Evolutionary conservation across 2,797 vertebrate species (phyloP).

Genomic region (Geotrypetes seraphini): DNA sequence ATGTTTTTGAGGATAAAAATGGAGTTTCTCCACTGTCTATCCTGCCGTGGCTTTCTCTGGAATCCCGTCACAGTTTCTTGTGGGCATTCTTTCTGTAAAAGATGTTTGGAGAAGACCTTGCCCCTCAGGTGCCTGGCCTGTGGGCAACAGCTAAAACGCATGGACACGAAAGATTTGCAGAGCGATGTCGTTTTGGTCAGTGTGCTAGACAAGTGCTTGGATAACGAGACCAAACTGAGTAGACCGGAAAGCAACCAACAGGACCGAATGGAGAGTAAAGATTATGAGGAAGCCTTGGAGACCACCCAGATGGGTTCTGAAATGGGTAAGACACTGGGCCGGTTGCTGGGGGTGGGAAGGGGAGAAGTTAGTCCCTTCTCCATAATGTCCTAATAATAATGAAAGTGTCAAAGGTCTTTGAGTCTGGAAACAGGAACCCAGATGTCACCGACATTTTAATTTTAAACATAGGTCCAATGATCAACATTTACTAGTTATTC

Average conservation of each 20-base stretch:
- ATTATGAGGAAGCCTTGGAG: slow-evolving; percentile 61
- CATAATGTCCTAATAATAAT: no score
- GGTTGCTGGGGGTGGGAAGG: fast-evolving
- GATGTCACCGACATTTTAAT: no score
- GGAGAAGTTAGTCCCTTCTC: no score
- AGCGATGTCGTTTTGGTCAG: slow-evolving; percentile 68
- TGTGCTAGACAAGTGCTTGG: slow-evolving; percentile 66
- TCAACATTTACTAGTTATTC: no score
- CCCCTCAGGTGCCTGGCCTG: slow-evolving; percentile 61
- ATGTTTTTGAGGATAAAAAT: no score
- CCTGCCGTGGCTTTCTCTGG: slow-evolving; percentile 61
- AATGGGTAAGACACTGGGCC: slow-evolving; percentile 55
- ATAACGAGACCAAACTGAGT: slow-evolving; percentile 32
- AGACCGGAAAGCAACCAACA: slow-evolving; percentile 38
- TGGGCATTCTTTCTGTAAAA: slow-evolving; percentile 74
- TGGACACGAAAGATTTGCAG: slow-evolving; percentile 35
- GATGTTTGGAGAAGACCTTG: slow-evolving; percentile 48
- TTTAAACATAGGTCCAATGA: no score
- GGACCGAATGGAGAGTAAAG: slow-evolving; percentile 45
- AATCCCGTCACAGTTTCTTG: slow-evolving; percentile 75
- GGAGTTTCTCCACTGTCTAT: slow-evolving; percentile 68
- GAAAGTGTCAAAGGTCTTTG: fast-evolving
- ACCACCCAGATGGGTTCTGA: slow-evolving; percentile 53
- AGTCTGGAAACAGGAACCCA: neutral
- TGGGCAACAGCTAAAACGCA: slow-evolving; percentile 49